phyloP scores from a whole-genome alignment of 2,113 vertebrate genomes.

The Poeciliopsis prolifica region DNA sequence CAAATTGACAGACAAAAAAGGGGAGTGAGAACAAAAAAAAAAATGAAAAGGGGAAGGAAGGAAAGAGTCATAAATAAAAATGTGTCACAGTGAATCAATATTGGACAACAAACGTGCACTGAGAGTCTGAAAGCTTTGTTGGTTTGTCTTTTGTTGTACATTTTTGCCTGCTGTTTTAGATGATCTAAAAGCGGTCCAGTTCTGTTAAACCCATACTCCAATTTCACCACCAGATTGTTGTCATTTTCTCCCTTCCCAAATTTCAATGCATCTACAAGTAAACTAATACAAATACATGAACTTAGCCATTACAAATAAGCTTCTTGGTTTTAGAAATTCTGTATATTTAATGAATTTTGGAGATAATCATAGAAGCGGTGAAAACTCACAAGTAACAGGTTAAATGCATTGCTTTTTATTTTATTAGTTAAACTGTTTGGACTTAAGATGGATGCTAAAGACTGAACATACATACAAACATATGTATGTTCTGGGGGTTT shows the following conservation, averaged over 20 bases:
- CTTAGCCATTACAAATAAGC: too few species aligned
- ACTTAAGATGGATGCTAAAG: conserved; percentile 42
- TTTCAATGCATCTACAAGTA: too few species aligned
- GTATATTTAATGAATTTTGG: too few species aligned
- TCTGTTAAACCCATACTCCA: too few species aligned
- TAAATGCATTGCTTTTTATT: conserved; percentile 22
- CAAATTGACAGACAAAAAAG: conserved; percentile 59
- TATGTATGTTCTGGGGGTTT: conserved; percentile 37
- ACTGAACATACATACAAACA: too few species aligned
- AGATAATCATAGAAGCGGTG: too few species aligned
- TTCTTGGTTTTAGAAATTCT: too few species aligned
- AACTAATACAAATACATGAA: too few species aligned
- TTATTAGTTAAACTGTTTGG: conserved; percentile 47
- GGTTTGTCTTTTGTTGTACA: not conserved
- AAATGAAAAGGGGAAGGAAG: conserved; percentile 18
- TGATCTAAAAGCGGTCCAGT: too few species aligned
- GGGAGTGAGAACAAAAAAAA: conserved; percentile 45
- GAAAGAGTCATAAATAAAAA: conserved; percentile 18
- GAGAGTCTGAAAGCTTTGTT: not conserved
- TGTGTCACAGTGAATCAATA: conserved; percentile 4
- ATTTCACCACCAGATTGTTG: too few species aligned
- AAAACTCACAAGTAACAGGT: too few species aligned
- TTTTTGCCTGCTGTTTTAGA: not conserved
- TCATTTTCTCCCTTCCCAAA: too few species aligned
- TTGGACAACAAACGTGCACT: conserved; percentile 17